Evolutionary conservation across 35 echinoderm and acorn worm species (phyloP), one percentile per base, ranked within the genome.

Genomic region (Holothuria glaberrima): DNA sequence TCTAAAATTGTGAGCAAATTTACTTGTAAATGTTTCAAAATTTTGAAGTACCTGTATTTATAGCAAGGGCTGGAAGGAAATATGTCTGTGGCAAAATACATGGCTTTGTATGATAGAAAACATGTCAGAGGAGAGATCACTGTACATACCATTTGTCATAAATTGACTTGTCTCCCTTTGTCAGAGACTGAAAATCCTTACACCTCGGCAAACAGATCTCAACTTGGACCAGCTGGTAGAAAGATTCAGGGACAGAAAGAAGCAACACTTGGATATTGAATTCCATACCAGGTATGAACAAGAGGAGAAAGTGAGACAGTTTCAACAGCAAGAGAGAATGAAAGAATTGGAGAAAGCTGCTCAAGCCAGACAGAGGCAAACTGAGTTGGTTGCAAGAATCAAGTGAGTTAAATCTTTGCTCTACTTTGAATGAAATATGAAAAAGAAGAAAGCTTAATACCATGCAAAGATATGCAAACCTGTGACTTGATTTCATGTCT

Each of bases 221-320:
- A 94, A 99, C 50, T 86, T 99, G 6, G 92, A 99, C 31, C 88
- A 95, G 30, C 80, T 99, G 34, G 97, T 99, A 31, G 97, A 99
- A 35, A 90, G 83, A 72, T 99, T 99, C 84, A 63, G 97, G 16
- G 97, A 99, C 56, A 58, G 93, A 17, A 99, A 99, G 89, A 89
- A 92, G 7, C 91, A 92, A 28, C 93, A 99, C 29, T 80, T 93
- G 5, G 93, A 99, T 33, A 85, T 99, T 1, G 93, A 99, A 67
- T 95, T 99, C 86, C 82, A 76, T 0, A 95, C 97, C 21, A 90
- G 86, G 30, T 95, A 91, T 45, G 93, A 99, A 34, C 80, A 92
- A 59, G 91, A 95, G 58, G 97, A 95, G 82, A 92, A 92, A 33
- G 68, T 78, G 34, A 68, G 91, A 26, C 81, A 93, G 24, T 99